phyloP scores from a whole-genome alignment of 2,888 invertebrate species.

The Tipula confusa region DNA sequence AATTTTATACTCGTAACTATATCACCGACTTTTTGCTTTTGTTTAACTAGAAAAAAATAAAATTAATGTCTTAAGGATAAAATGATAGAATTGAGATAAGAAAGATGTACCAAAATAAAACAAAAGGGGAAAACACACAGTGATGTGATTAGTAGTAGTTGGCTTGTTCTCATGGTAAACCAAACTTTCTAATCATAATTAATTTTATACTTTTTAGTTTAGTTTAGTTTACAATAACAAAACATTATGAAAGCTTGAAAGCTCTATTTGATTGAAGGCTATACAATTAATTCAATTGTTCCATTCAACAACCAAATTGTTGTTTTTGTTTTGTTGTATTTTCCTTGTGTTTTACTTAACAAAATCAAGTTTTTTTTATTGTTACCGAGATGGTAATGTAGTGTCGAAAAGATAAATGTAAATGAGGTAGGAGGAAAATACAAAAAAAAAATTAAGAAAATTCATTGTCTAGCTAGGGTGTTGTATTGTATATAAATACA shows the following conservation, averaged over 20 bases:
- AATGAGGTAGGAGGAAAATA: neutral
- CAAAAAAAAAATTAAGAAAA: no score
- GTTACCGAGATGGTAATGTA: neutral
- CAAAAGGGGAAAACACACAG: neutral
- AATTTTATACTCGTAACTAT: no score
- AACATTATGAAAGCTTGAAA: neutral
- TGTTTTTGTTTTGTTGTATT: neutral
- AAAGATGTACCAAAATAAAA: neutral
- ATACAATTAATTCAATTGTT: neutral
- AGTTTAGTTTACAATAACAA: neutral
- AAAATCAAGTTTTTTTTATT: neutral
- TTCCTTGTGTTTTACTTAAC: neutral
- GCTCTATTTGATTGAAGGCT: neutral
- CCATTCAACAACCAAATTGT: neutral
- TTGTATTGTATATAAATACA: neutral
- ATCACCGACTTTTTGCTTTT: neutral
- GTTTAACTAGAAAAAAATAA: neutral
- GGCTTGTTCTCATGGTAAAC: neutral
- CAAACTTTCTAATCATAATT: neutral
- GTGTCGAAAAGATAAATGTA: neutral
- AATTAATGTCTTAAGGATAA: neutral
- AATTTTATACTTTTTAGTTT: neutral
- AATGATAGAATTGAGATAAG: neutral
- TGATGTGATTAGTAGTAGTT: neutral
- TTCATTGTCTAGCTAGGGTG: neutral